Evolutionary conservation across 92 coral and sea anemone species (phyloP), one percentile per base, ranked within the genome.

Genomic region (Siderastrea siderea): DNA sequence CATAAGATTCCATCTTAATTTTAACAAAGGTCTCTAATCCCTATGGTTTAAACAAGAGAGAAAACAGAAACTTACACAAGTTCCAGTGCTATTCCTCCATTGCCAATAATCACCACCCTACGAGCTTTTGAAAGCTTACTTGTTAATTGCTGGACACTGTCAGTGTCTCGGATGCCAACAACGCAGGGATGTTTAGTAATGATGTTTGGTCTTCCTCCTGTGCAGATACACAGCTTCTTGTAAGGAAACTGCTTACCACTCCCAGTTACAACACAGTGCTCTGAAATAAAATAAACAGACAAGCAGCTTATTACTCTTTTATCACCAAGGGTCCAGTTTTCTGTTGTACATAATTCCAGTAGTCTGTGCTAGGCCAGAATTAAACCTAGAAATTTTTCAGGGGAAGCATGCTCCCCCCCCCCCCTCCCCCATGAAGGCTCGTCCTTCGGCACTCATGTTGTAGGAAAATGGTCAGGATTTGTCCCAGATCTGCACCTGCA

Each of bases 81-180:
- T 80, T 97, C 99, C 79, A 97, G 61, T 59, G 99, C 98, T 88
- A 95, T 97, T 63, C 99, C 99, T 11, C 99, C 99, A 92, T 97
- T 97, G 53, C 99, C 99, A 80, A 97, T 90, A 61, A 97, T 72
- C 3, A 92, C 93, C 14, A 97, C 96, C 78, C 96, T 88, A 72
- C 92, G 93, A 15, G 99, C 98, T 19, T 88, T 64, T 38, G 95
- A 74, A 48, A 97, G 82, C 85, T 93, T 92, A 7, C 47, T 82
- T 77, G 84, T 85, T 51, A 97, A 86, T 51, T 95, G 87, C 59
- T 95, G 79, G 8, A 95, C 94, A 84, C 98, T 97, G 52, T 91
- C 91, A 68, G 96, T 90, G 73, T 97, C 99, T 77, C 99, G 74
- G 45, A 97, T 92, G 0, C 99, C 99, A 91, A 95, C 77, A 14